Evolutionary conservation across 2,113 vertebrate genomes (phyloP), one percentile per base, ranked within the genome.

Genomic region (Cynoglossus semilaevis): DNA sequence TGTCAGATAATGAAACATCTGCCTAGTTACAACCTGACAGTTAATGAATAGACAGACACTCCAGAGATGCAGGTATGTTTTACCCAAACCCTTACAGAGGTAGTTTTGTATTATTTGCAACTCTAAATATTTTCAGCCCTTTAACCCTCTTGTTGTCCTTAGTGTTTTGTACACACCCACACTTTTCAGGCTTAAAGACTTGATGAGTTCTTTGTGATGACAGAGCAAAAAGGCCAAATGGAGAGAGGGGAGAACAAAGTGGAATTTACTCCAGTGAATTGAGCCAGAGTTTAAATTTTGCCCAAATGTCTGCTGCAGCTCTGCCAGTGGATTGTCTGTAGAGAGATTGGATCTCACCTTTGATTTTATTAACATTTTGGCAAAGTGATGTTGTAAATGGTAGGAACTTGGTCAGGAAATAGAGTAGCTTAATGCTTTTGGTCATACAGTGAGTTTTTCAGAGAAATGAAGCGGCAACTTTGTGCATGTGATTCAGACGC

Each of bases 121-220:
- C n/a, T n/a, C n/a, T n/a, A n/a, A n/a, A n/a, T n/a, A n/a, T n/a
- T n/a, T n/a, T n/a, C n/a, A n/a, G n/a, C n/a, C n/a, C n/a, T n/a
- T n/a, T n/a, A n/a, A n/a, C n/a, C n/a, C n/a, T n/a, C n/a, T n/a
- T 29, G 22, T 29, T 29, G 22, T 29, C 6, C 22, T 29, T 29
- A 4, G 6, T 29, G 6, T 29, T 29, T 29, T 29, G 22, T 6
- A 29, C 22, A 29, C 22, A 29, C 22, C 22, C 51, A 29, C 59
- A 59, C 58, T 58, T 58, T 57, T 58, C 0, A 15, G 40, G 56
- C 44, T 36, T 18, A 58, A 41, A 15, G 17, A 5, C 53, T 51
- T 37, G 37, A 75, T 72, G 68, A 67, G 56, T 56, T 66, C 59
- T 51, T 34, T 50, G 14, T 77, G 70, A 49, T 76, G 61, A 76